A percentile compares a stretch with the other conserved stretches of the same genome.
Conservation (phyloP, 2,888 invertebrate genomes). For the Merodon equestris region DNA sequence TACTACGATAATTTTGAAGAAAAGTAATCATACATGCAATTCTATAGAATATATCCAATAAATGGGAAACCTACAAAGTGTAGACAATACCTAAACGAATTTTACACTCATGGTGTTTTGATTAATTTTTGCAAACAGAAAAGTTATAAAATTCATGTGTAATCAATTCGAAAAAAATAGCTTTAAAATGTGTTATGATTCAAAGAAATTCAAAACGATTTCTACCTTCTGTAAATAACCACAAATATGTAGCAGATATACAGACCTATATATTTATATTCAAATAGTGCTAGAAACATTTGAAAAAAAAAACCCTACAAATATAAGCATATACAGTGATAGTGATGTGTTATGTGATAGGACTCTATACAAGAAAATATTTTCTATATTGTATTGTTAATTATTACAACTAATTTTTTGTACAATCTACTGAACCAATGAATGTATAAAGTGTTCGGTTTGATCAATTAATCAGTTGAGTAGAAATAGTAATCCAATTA, state of each 20-base stretch:
- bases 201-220: slow-evolving; percentile 54
- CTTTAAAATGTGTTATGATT: slow-evolving; percentile 66
- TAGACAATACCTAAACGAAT: slow-evolving; percentile 57
- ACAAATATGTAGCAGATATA: no score
- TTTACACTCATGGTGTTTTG: slow-evolving; percentile 34
- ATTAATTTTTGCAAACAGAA: slow-evolving; percentile 22
- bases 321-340: slow-evolving; percentile 68
- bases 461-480: no score
- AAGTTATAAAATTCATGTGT: slow-evolving; percentile 40
- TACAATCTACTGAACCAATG: slow-evolving; percentile 19
- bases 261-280: slow-evolving; percentile 27
- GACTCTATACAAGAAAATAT: slow-evolving; percentile 68
- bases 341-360: slow-evolving; percentile 71
- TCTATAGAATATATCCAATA: slow-evolving; percentile 3
- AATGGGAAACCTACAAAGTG: slow-evolving; percentile 38
- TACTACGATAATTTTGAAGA: slow-evolving; percentile 25
- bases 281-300: slow-evolving; percentile 41
- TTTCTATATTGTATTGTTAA: slow-evolving; percentile 65
- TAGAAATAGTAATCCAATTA: slow-evolving; percentile 19
- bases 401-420: slow-evolving; percentile 62
- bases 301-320: slow-evolving; percentile 6
- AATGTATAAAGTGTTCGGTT: slow-evolving; percentile 38
- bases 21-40: slow-evolving; percentile 5
- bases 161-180: slow-evolving; percentile 63
- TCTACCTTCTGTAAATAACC: slow-evolving; percentile 73